Evolutionary conservation across 1,140 invertebrate species (phyloP).

Genomic region (Saccostrea echinata): DNA sequence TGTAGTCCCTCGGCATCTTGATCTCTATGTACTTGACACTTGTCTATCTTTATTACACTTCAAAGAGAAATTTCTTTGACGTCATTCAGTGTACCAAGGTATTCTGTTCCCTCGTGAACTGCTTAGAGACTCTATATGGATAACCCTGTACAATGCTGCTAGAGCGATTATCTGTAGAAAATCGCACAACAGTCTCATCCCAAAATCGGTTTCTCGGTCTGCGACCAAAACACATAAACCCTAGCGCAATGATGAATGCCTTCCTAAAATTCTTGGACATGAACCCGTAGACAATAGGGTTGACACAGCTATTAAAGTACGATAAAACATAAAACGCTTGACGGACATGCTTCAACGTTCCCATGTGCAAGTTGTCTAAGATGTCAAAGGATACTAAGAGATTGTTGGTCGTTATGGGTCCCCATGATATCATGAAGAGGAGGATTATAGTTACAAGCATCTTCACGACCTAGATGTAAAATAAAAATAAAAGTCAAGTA

Average conservation of each 20-base stretch:
- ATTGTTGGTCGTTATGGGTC: constrained; percentile 79
- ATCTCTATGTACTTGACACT: not conserved
- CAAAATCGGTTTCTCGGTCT: not conserved
- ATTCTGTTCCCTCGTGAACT: not conserved
- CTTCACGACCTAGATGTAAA: constrained; percentile 80
- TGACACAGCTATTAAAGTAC: constrained; percentile 85
- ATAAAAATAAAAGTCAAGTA: not conserved
- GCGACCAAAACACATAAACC: constrained; percentile 66
- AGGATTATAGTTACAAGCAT: constrained; percentile 81
- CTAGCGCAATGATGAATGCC: constrained; percentile 82
- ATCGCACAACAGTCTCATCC: not conserved
- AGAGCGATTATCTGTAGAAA: not conserved
- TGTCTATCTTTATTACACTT: not conserved
- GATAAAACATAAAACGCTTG: constrained; percentile 85
- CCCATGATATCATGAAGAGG: constrained; percentile 82
- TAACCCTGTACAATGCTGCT: not conserved
- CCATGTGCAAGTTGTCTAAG: constrained; percentile 82
- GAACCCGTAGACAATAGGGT: constrained; percentile 90
- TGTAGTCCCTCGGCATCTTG: not conserved
- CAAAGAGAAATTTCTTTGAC: not conserved
- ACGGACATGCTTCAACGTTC: constrained; percentile 83
- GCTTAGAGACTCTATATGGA: not conserved
- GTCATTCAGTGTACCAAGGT: not conserved
- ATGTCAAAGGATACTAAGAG: constrained; percentile 81
- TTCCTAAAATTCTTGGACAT: constrained; percentile 90